These are phyloP conservation scores for Mallotus villosus DNA, from an alignment of 2,797 vertebrate genomes.

Conservation along the genomic window DNA sequence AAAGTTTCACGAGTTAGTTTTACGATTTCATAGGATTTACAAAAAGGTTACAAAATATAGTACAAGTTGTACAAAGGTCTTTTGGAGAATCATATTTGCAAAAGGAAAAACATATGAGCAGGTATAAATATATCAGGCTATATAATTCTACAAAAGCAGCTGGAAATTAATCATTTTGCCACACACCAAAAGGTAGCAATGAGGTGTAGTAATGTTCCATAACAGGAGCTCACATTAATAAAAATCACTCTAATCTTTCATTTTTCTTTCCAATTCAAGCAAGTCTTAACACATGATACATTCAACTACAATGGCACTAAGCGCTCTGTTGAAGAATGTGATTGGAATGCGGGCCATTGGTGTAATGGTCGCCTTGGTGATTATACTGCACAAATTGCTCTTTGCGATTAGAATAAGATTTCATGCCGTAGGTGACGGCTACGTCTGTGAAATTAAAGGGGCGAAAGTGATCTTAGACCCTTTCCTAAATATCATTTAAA, in stretches of 20 bases:
- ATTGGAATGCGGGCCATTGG: conserved; percentile 20
- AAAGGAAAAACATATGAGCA: background rate
- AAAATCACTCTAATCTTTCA: conserved; percentile 15
- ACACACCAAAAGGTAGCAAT: conserved; percentile 19
- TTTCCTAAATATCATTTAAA: conserved; percentile 77
- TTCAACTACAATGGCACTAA: conserved; percentile 24
- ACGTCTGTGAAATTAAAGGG: conserved; percentile 58
- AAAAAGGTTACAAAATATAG: conserved; percentile 9
- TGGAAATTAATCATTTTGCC: conserved; percentile 12
- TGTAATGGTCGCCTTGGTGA: conserved; percentile 38
- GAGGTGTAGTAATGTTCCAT: conserved; percentile 22
- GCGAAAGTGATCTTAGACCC: conserved; percentile 62
- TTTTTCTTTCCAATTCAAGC: conserved; percentile 14
- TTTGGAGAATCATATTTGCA: conserved; percentile 6
- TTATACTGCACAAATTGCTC: conserved; percentile 43
- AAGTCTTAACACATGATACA: conserved; percentile 19
- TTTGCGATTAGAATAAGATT: conserved; percentile 47
- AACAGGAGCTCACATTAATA: conserved; percentile 17
- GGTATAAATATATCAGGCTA: conserved; percentile 3
- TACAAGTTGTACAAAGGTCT: background rate
- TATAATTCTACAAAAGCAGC: conserved; percentile 1
- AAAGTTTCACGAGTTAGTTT: too few species aligned
- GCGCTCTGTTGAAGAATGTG: conserved; percentile 20
- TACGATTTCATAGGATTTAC: conserved; percentile 4
- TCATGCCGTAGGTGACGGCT: conserved; percentile 48